Percentiles rank a stretch among this genome's conserved stretches.
Conservation (phyloP, 2,888 invertebrate species). For the Odontothrips loti region DNA sequence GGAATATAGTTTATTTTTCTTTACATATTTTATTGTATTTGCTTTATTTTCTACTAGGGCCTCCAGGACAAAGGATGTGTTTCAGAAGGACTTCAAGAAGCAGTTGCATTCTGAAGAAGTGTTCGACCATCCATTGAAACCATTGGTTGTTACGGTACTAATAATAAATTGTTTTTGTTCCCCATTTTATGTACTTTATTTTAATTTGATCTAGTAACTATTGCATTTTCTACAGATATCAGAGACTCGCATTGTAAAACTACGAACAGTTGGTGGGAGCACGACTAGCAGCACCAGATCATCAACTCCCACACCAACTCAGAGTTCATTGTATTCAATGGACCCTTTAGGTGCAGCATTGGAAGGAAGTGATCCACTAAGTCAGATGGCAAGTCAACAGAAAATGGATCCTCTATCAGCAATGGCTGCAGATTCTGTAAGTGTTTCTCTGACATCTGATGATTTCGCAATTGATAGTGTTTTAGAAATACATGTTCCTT, state of each 20-base stretch:
- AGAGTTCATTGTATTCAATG: constrained; percentile 46
- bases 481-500: constrained; percentile 39
- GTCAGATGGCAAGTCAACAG: constrained; percentile 62
- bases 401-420: constrained; percentile 61
- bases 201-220: background rate
- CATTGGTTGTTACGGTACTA: constrained; percentile 48
- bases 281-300: constrained; percentile 52
- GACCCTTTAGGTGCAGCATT: constrained; percentile 57
- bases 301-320: constrained; percentile 48
- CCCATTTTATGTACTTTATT: background rate
- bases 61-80: background rate
- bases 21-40: background rate
- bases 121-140: constrained; percentile 58
- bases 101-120: constrained; percentile 44
- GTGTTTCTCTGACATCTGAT: constrained; percentile 30
- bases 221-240: constrained; percentile 47
- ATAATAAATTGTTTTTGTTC: background rate
- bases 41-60: background rate
- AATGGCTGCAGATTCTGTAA: constrained; percentile 55
- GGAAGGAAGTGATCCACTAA: constrained; percentile 70
- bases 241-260: constrained; percentile 53
- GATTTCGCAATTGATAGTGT: constrained; percentile 20
- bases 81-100: background rate
- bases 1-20: background rate
- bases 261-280: constrained; percentile 49